Evolutionary conservation across 1,140 invertebrate species (phyloP), one percentile per base, ranked within the genome.

Genomic region (Gryon sp.): DNA sequence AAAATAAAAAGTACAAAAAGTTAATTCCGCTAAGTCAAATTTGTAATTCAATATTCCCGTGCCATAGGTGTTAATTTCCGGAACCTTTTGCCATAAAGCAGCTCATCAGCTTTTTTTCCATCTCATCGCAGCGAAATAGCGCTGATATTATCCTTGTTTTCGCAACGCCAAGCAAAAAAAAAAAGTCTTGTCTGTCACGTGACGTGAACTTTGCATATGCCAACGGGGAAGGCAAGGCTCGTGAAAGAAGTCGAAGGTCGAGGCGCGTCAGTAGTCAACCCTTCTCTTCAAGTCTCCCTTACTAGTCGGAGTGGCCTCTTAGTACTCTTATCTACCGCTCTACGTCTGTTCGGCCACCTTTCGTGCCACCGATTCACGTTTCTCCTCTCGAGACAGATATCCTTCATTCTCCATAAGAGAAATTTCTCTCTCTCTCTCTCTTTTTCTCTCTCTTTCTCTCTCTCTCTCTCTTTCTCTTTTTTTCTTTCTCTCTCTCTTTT

Each of bases 321-420:
- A 48, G 28, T 52, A 16, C 46, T 55, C 68, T 72, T 70, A 50
- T 69, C 65, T 50, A n/a, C 4, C 46, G 45, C 55, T 34, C 26
- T 38, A 45, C 20, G 57, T 63, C 68, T 72, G 40, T 36, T 45
- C 57, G 68, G 18, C 48, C 57, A 63, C 38, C 55, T 62, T 72
- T 45, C 22, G 45, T 46, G 20, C 40, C 46, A 46, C 46, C 65
- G 59, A 59, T 74, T 74, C 60, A 74, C 48, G 53, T 74, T 38
- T 7, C 60, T 55, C 45, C 70, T 74, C 70, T 65, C 53, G 70
- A 65, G 70, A 74, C 70, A 66, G 70, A 59, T 59, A 74, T 65
- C 59, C 69, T 70, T 40, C 36, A 18, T 19, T 11, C 15, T 40
- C 2, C 26, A n/a, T 7, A 7, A 28, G 26, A 28, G 7, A n/a